phyloP scores from a whole-genome alignment of 2,888 invertebrate genomes.

The Synanthedon myopaeformis region DNA sequence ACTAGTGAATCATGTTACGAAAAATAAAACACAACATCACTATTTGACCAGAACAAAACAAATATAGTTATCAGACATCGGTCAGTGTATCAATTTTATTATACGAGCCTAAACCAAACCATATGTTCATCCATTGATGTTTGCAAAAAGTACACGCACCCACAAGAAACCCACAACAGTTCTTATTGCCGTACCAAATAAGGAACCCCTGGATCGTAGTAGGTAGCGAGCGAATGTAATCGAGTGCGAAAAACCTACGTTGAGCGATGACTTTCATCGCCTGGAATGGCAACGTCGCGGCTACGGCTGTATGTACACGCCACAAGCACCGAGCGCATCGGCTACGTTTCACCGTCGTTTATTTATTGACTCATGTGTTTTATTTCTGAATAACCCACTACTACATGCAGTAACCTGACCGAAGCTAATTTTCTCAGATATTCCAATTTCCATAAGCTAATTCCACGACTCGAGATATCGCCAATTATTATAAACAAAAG shows the following conservation, averaged over 20 bases:
- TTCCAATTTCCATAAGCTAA: too few relatives aligned
- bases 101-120: constrained; percentile 5
- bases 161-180: constrained; percentile 35
- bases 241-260: constrained; percentile 20
- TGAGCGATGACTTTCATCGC: constrained; percentile 60
- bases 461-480: too few relatives aligned
- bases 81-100: neutral
- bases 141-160: constrained; percentile 23
- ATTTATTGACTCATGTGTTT: constrained; percentile 1
- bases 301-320: constrained; percentile 5
- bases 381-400: constrained; percentile 11
- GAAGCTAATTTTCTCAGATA: too few relatives aligned
- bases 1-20: constrained; percentile 23
- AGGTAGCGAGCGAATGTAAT: constrained; percentile 22
- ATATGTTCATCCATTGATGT: constrained; percentile 10
- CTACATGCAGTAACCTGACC: neutral
- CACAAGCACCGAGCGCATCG: constrained; percentile 29
- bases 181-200: constrained; percentile 34
- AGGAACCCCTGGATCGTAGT: constrained; percentile 30
- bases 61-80: neutral
- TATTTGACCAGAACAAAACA: neutral
- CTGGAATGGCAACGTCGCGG: constrained; percentile 54
- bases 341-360: constrained; percentile 39
- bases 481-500: neutral
- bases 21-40: neutral